Evolutionary conservation across 2,113 vertebrate species (phyloP), one percentile per base, ranked within the genome.

Genomic region (Sturnus vulgaris): DNA sequence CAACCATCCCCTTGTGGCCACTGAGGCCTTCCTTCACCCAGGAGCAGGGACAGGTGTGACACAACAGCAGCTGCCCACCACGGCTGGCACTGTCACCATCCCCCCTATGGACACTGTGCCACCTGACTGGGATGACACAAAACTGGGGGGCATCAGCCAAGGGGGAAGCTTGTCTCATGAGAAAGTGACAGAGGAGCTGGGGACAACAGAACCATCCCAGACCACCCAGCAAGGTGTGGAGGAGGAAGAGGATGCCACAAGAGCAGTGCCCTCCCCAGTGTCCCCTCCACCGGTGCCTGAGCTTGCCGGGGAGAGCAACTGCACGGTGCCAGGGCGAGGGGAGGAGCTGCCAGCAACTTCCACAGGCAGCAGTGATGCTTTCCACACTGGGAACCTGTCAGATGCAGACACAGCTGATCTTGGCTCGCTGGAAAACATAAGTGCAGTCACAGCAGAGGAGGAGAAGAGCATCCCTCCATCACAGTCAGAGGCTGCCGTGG

Each of bases 71-170:
- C 40, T 77, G 40, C 65, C 87, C 35, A 22, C 80, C 11, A 8
- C 0, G 0, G 49, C 46, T 84, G 91, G 78, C 75, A 37, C 86
- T n/a, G 68, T 35, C 76, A 79, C 71, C 25, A 6, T 39, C 37
- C 86, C 17, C 23, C 12, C 76, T 12, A 1, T 14, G 11, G 66
- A 88, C 42, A 68, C 93, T 14, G 40, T 86, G 7, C 15, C 53
- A 1, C 92, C 83, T 14, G 97, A 98, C 39, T 98, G 98, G 98
- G 98, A 98, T 90, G 98, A 98, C 91, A 98, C 98, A 46, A 98
- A 98, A 73, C 39, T 90, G 23, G 92, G 87, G 25, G 72, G 42
- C 4, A 1, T 66, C 55, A 95, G 39, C 64, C 96, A 53, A 71
- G 82, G 68, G 19, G 85, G 37, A 35, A 81, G 73, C 8, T 2